Evolutionary conservation across 64 coral and sea anemone species (phyloP), one percentile per base, ranked within the genome.

Genomic region (Stichodactyla mertensii): DNA sequence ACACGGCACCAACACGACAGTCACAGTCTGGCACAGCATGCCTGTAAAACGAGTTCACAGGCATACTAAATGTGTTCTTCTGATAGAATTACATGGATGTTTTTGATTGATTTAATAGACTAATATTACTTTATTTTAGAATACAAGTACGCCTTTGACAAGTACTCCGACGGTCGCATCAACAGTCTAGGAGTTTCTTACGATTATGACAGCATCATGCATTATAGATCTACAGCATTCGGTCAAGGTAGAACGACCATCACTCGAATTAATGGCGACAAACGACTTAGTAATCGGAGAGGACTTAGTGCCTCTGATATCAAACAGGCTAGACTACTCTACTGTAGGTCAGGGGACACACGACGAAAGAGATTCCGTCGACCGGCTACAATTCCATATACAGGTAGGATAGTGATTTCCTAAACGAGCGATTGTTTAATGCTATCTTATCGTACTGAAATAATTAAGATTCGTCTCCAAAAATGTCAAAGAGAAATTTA

Each of bases 161-260:
- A 81, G 78, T 18, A 52, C 78, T 19, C 16, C 16, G 78, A 55
- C 28, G 78, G 78, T 16, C 36, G 36, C 28, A 81, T 81, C 78
- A 55, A 81, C 78, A 81, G 78, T 26, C 31, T 52, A 26, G 78
- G 78, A 8, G 53, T 81, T 81, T 26, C 28, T 55, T 81, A 81
- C 36, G 78, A 81, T 26, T 52, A 52, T 10, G 53, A 81, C 78
- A 81, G 78, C 26, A 51, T 81, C 36, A 81, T 81, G 78, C 78
- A 81, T 51, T 81, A 52, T 26, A 6, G 31, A 5, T 55, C 78
- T 4, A 51, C 13, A 52, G 78, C 78, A 18, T 81, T 81, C 26
- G 78, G 36, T 55, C 13, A 81, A 6, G 78, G 78, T 81, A 16
- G 53, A 20, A 81, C 31, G 13, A 81, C 78, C 31, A 51, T 81